Base-by-base conservation (phyloP, 1,140 invertebrate species). In the Whitmania pigra region DNA sequence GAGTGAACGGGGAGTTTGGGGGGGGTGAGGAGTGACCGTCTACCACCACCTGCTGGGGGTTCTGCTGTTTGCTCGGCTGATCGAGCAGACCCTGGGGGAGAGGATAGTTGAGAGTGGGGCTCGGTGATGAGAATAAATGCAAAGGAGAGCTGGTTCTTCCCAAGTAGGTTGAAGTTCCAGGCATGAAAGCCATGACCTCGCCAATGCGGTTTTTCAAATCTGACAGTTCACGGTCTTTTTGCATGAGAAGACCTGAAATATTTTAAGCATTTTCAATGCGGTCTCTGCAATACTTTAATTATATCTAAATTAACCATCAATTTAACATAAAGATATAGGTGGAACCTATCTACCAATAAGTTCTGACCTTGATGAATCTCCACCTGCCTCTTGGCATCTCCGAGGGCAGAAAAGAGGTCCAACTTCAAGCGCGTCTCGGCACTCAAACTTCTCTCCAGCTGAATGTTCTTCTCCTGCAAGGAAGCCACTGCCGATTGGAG, bases 391-490 rank as follows among this genome's bases (percentile, higher is more conserved):
- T 94, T 94, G 54, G 91, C 92, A 80, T 94, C 94, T 27, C 93
- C 94, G 53, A 97, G 87, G 73, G 93, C 94, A 72, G 92, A 94
- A 83, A 97, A 95, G 72, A 98, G 86, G 85, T 97, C 93, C 73
- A 97, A 86, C 84, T 97, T 97, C 81, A 97, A 89, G 73, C 93
- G 86, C 66, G 93, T 98, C 85, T 97, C 94, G 31, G 93, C 91
- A 75, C 90, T 93, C 69, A 98, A 86, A 80, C 90, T 93, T 77
- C 90, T 91, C 83, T 98, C 93, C 72, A 94, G 85, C 80, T 91
- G 90, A 76, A 86, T 81, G 80, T 90, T 93, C 83, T 92, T 92
- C 74, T 93, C 90, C 83, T 93, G 89, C 81, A 94, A 87, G 43
- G 87, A 87, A 73, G 86, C 87, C 57, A 93, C 81, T n/a, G 90